Base-by-base conservation (phyloP, 2,888 invertebrate genomes). In the Branchinecta sandiegonensis region DNA sequence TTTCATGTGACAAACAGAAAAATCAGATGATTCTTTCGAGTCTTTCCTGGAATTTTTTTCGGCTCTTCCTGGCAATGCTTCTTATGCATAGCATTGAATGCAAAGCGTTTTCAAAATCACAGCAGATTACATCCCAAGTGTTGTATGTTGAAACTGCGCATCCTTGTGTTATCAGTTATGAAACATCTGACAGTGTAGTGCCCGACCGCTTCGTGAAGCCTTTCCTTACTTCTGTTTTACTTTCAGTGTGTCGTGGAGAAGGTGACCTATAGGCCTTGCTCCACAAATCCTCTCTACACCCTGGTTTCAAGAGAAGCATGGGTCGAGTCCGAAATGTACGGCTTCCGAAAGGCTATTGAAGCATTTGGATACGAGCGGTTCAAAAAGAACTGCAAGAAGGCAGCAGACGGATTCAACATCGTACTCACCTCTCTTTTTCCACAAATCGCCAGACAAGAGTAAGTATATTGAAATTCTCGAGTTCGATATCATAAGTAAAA, bases 331-430 rank as follows among this genome's bases (percentile, higher is more conserved):
- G 48, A 88, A 75, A 85, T 94, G 66, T 87, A 86, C 78, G 94
- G 94, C 47, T 89, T 94, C 77, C 87, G 90, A 48, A 80, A 88
- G 69, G 88, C 94, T 8, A 90, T 95, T 73, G 86, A 92, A 72
- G 88, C 89, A 8, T 94, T 94, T 79, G 94, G 93, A 2, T 81
- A 90, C 72, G 93, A 94, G 71, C 82, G 94, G 71, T 94, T 93
- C 79, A 87, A 87, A 76, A 89, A 89, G 76, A 94, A 94, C 77
- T 88, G 89, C 74, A 77, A 79, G 48, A 88, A 91, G 79, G 90
- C 93, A 81, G 85, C 87, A 66, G 81, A 81, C 73, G 94, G 94
- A 13, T 93, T 56, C 2, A 56, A 56, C n/a, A 56, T 10, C 23
- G 63, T 56, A 56, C 63, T 56, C 11, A 11, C 63, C 2, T n/a